Conservation (phyloP, 2,888 invertebrate species). For the Dichetophora obliterata region DNA sequence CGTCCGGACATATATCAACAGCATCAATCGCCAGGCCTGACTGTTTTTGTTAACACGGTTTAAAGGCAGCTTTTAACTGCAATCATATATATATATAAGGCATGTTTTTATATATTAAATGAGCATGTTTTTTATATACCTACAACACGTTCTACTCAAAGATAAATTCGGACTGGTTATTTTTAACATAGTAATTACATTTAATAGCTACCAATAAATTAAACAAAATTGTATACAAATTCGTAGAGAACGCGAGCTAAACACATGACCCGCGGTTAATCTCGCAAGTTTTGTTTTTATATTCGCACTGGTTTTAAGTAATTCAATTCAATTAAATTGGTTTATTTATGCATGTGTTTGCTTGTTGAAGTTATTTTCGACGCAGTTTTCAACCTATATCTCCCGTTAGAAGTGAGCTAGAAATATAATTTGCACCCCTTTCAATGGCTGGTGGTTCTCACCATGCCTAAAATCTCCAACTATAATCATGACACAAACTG, state of each 20-base stretch:
- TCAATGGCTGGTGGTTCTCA: no score
- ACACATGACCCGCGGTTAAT: slow-evolving; percentile 9
- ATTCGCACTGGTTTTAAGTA: background rate
- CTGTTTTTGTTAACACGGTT: background rate
- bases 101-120: no score
- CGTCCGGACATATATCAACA: no score
- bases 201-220: slow-evolving; percentile 8
- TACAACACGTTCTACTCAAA: background rate
- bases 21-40: background rate
- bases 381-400: slow-evolving; percentile 42
- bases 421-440: no score
- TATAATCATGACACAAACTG: no score
- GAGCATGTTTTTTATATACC: no score
- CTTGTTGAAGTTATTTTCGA: slow-evolving; percentile 52
- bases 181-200: slow-evolving; percentile 5
- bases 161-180: background rate
- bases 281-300: background rate
- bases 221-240: background rate
- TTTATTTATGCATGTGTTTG: slow-evolving; percentile 11
- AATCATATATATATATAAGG: background rate
- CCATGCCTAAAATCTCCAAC: no score
- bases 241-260: background rate
- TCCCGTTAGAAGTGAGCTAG: no score
- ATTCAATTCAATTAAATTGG: background rate
- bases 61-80: background rate